Evolutionary conservation across 2,888 invertebrate species (phyloP).

Genomic region (Aphodius granarius): DNA sequence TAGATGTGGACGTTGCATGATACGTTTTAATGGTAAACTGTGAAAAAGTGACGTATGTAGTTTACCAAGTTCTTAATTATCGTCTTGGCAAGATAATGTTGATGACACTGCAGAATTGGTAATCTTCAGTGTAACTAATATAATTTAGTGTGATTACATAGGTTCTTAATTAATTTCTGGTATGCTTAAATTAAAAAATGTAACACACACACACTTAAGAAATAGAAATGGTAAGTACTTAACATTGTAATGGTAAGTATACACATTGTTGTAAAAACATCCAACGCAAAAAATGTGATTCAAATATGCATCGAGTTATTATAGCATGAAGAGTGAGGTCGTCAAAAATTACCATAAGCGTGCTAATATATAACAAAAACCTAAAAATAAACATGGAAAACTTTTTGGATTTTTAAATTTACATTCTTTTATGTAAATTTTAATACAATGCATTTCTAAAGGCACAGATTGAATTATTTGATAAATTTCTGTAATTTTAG

Average conservation of each 20-base stretch:
- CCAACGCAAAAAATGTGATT: not conserved
- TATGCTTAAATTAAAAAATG: no score
- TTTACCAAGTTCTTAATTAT: not conserved
- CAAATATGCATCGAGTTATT: not conserved
- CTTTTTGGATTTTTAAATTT: not conserved
- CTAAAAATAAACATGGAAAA: not conserved
- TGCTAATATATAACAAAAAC: not conserved
- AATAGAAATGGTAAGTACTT: no score
- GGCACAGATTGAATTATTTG: no score
- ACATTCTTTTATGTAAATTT: not conserved
- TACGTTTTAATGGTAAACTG: not conserved
- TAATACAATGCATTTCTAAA: no score
- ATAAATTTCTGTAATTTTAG: no score
- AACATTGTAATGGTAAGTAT: no score
- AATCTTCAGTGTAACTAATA: no score
- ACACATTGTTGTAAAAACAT: no score
- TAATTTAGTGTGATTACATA: no score
- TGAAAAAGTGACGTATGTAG: not conserved
- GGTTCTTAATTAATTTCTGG: no score
- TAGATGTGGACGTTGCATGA: not conserved
- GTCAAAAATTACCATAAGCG: not conserved
- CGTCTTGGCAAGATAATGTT: not conserved
- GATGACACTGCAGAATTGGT: not conserved
- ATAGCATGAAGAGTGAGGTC: not conserved
- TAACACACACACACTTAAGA: no score